phyloP scores from a whole-genome alignment of 2,888 invertebrate genomes.

The Yponomeuta malinellus region DNA sequence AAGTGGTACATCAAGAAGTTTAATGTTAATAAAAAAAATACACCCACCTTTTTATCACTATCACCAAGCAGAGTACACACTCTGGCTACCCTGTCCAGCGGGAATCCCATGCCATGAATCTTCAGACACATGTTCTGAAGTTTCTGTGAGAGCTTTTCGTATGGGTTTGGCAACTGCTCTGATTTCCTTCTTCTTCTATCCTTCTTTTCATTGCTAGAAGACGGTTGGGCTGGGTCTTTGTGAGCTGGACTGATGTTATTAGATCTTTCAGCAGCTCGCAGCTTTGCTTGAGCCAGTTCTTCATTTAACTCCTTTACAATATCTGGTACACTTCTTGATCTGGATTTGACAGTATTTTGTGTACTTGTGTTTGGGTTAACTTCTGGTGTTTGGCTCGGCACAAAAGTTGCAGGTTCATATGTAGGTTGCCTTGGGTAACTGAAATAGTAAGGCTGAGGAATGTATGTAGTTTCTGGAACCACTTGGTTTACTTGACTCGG shows the following conservation, averaged over 20 bases:
- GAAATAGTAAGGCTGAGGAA: conserved; percentile 60
- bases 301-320: conserved; percentile 84
- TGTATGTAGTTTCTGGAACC: conserved; percentile 45
- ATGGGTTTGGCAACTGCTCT: conserved; percentile 56
- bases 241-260: conserved; percentile 72
- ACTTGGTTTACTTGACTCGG: conserved; percentile 35
- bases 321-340: conserved; percentile 82
- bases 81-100: conserved; percentile 85
- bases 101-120: conserved; percentile 93
- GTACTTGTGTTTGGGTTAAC: conserved; percentile 29
- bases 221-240: conserved; percentile 34
- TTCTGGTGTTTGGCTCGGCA: conserved; percentile 20
- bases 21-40: background rate
- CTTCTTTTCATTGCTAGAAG: conserved; percentile 38
- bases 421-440: conserved; percentile 43
- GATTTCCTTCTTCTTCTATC: conserved; percentile 40
- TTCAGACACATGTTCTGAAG: conserved; percentile 81
- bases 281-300: conserved; percentile 72
- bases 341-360: conserved; percentile 50
- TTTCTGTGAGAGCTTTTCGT: conserved; percentile 59
- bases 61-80: conserved; percentile 85
- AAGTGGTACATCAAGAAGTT: too few relatives aligned
- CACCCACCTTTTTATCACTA: conserved; percentile 83
- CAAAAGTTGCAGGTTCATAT: conserved; percentile 33
- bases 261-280: conserved; percentile 66